Evolutionary conservation across 2,888 invertebrate genomes (phyloP).

Genomic region (Cabera pusaria): DNA sequence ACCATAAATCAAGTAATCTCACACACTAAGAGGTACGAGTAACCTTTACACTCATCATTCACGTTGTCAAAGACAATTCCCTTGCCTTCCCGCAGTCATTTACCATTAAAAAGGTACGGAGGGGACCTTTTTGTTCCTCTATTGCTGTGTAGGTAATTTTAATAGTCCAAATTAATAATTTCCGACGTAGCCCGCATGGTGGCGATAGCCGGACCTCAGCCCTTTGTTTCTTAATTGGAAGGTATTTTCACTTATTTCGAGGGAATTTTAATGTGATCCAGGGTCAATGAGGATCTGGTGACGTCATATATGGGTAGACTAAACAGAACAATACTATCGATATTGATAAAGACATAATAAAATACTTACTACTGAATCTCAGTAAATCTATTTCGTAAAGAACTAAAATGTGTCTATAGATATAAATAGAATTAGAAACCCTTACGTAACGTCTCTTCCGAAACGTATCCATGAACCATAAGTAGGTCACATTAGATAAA

Average conservation of each 20-base stretch:
- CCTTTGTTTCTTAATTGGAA: conserved; percentile 62
- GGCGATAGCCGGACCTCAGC: conserved; percentile 41
- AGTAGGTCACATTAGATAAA: too few species aligned
- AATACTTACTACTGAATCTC: too few species aligned
- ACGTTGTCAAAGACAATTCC: conserved; percentile 50
- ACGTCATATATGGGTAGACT: too few species aligned
- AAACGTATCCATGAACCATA: too few species aligned
- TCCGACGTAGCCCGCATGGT: conserved; percentile 60
- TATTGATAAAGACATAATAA: too few species aligned
- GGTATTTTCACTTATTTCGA: conserved; percentile 52
- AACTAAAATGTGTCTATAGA: too few species aligned
- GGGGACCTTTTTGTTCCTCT: conserved; percentile 62
- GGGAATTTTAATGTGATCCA: conserved; percentile 45
- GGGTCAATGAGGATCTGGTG: conserved; percentile 40
- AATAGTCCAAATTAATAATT: conserved; percentile 71
- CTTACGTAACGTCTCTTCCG: too few species aligned
- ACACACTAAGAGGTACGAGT: conserved; percentile 30
- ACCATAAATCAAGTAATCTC: too few species aligned
- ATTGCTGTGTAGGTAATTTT: conserved; percentile 65
- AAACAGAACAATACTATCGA: too few species aligned
- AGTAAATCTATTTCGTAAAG: too few species aligned
- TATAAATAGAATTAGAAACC: too few species aligned
- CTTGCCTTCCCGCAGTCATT: conserved; percentile 41
- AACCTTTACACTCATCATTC: conserved; percentile 48
- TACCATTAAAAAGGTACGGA: conserved; percentile 55